Base-by-base conservation (phyloP, 2,113 vertebrate species). In the Odontophorus gujanensis region DNA sequence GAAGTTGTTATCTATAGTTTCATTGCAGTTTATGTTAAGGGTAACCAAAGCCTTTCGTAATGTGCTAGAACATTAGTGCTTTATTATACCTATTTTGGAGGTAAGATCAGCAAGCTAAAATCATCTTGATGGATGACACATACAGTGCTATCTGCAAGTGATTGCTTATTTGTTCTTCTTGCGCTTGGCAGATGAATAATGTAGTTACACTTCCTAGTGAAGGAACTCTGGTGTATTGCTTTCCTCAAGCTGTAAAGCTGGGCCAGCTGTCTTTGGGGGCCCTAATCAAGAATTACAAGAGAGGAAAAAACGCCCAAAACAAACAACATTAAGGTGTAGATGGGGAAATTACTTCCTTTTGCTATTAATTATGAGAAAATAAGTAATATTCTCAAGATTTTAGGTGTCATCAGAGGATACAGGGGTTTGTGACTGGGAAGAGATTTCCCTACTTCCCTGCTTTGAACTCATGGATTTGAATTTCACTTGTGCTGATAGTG, bases 181-280 rank as follows among this genome's bases (percentile, higher is more conserved):
- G 21, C 87, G 61, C 50, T 51, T 67, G 51, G 13, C 48, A 16
- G 30, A 47, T 78, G 61, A 85, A 57, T 69, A 51, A 75, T 34
- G 80, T 66, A 38, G 62, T 42, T 85, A 18, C 18, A 51, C 57
- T 48, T 50, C 47, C 75, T 90, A 34, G 67, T 61, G 66, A 63
- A 92, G 79, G 66, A 57, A 51, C n/a, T 82, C 76, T 85, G 61
- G 80, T 88, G 67, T 47, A 50, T 85, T 90, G 30, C 75, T 90
- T 82, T 94, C 80, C 42, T 82, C 62, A 43, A 67, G n/a, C 62
- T 90, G n/a, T 58, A 92, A 85, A 94, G 71, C 34, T 66, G 25
- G 25, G 36, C 45, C 83, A 66, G 75, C 81, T 90, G 80, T 85
- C 61, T 87, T 85, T 65, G 61, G 63, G 24, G 28, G 55, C 57